Percentiles rank a stretch among this genome's conserved stretches.
Evolutionary conservation across 2,888 invertebrate species (phyloP).

Genomic region (Diplazon laetatorius): DNA sequence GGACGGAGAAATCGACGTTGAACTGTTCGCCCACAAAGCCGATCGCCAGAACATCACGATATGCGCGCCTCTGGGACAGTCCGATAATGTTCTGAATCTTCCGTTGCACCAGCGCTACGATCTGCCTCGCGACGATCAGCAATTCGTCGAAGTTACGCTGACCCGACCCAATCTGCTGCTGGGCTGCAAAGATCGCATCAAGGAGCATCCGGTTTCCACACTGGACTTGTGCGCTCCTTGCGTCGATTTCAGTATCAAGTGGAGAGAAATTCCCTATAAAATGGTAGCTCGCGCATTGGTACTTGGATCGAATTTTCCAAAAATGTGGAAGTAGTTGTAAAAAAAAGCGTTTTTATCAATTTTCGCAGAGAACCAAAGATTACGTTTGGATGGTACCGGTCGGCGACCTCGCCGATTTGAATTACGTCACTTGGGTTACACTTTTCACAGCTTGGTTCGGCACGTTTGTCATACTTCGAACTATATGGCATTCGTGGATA

Average conservation of each 20-base stretch:
- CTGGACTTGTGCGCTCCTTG: slow-evolving; percentile 77
- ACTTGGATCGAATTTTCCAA: too few relatives aligned
- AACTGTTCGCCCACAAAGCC: slow-evolving; percentile 77
- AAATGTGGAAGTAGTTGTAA: too few relatives aligned
- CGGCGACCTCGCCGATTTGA: slow-evolving; percentile 71
- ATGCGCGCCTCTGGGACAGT: slow-evolving; percentile 68
- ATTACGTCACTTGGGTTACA: slow-evolving; percentile 71
- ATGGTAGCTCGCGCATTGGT: slow-evolving; percentile 68
- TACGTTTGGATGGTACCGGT: slow-evolving; percentile 76
- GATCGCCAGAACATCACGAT: slow-evolving; percentile 73
- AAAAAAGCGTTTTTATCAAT: slow-evolving; percentile 21
- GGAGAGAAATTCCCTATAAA: slow-evolving; percentile 76
- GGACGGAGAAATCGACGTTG: slow-evolving; percentile 77
- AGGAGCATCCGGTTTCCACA: slow-evolving; percentile 73
- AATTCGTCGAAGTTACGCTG: slow-evolving; percentile 69
- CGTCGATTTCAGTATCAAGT: slow-evolving; percentile 70
- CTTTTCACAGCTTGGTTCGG: slow-evolving; percentile 71
- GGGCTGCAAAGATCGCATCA: slow-evolving; percentile 75
- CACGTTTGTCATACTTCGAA: slow-evolving; percentile 70
- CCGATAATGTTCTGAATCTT: slow-evolving; percentile 65
- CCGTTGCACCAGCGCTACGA: slow-evolving; percentile 79
- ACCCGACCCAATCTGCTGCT: slow-evolving; percentile 73
- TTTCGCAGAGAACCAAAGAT: slow-evolving; percentile 70
- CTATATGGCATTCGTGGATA: slow-evolving; percentile 62
- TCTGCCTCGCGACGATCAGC: slow-evolving; percentile 68